Conservation (phyloP, 1,140 invertebrate genomes). For the Ips typographus region DNA sequence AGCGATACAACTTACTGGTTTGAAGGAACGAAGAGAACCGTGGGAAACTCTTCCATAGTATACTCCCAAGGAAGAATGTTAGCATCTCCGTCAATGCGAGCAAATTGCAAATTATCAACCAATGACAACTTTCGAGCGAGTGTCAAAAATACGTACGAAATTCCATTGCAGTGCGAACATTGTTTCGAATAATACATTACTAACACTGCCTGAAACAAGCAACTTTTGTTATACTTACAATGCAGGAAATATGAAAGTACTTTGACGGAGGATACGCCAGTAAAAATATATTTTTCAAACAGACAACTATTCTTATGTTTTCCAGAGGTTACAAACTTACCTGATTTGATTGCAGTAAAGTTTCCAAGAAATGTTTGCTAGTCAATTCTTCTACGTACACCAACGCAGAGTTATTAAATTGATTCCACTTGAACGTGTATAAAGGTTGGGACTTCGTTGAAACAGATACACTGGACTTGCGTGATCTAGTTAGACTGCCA, state of each 20-base stretch:
- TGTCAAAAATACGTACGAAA: slow-evolving; percentile 65
- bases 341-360: slow-evolving; percentile 50
- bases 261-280: no score
- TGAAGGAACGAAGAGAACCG: slow-evolving; percentile 72
- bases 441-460: slow-evolving; percentile 46
- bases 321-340: slow-evolving; percentile 29
- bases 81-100: slow-evolving; percentile 73
- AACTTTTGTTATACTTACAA: not conserved
- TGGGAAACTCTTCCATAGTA: slow-evolving; percentile 72
- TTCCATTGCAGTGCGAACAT: slow-evolving; percentile 72
- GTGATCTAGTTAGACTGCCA: slow-evolving; percentile 57
- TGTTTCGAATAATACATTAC: slow-evolving; percentile 70
- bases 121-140: slow-evolving; percentile 64
- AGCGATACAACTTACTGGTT: slow-evolving; percentile 55
- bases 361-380: slow-evolving; percentile 56
- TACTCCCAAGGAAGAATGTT: slow-evolving; percentile 84
- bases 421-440: slow-evolving; percentile 52
- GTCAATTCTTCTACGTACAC: slow-evolving; percentile 60
- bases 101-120: slow-evolving; percentile 61
- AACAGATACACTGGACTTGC: slow-evolving; percentile 44
- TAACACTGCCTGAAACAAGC: slow-evolving; percentile 64
- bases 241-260: no score
- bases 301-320: not conserved
- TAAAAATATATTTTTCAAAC: not conserved
- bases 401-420: not conserved